A percentile compares a stretch with the other conserved stretches of the same genome.
Evolutionary conservation across 2,797 vertebrate genomes (phyloP).

Genomic region (Urophycis tenuis): DNA sequence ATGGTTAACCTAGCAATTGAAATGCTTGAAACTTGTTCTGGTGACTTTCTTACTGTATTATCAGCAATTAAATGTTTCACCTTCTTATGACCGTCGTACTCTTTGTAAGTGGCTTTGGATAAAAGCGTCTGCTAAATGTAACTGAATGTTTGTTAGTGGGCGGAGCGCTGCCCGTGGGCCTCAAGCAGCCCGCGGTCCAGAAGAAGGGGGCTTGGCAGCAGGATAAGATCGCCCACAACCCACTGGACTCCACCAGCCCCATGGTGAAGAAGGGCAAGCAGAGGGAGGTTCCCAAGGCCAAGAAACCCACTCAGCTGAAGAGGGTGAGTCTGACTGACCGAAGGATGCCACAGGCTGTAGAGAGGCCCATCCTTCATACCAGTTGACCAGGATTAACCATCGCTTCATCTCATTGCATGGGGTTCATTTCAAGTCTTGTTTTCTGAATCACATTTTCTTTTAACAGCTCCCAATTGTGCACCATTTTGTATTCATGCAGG

Average conservation of each 20-base stretch:
- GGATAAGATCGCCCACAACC: slow-evolving; percentile 88
- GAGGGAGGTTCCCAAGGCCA: slow-evolving; percentile 91
- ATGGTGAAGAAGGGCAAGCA: slow-evolving; percentile 96
- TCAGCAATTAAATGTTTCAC: too few relatives aligned
- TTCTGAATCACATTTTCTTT: neutral
- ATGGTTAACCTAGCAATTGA: too few relatives aligned
- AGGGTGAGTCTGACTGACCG: slow-evolving; percentile 65
- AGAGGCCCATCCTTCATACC: neutral
- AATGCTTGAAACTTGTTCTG: too few relatives aligned
- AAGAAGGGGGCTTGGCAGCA: slow-evolving; percentile 70
- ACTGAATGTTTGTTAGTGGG: slow-evolving; percentile 77
- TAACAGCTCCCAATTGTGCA: neutral
- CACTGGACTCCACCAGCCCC: slow-evolving; percentile 92
- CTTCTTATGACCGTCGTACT: too few relatives aligned
- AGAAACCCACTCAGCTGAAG: slow-evolving; percentile 93
- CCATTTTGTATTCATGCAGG: neutral
- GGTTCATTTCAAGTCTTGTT: neutral
- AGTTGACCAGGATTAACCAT: neutral
- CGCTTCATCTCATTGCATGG: neutral
- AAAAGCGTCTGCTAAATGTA: too few relatives aligned
- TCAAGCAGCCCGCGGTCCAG: slow-evolving; percentile 72
- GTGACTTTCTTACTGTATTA: too few relatives aligned
- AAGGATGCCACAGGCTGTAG: too few relatives aligned
- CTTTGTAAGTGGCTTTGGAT: too few relatives aligned
- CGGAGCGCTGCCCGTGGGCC: slow-evolving; percentile 79